These are phyloP conservation scores for Arctocebus calabarensis DNA, from an alignment of 2,797 vertebrate species.

Conservation along the genomic window DNA sequence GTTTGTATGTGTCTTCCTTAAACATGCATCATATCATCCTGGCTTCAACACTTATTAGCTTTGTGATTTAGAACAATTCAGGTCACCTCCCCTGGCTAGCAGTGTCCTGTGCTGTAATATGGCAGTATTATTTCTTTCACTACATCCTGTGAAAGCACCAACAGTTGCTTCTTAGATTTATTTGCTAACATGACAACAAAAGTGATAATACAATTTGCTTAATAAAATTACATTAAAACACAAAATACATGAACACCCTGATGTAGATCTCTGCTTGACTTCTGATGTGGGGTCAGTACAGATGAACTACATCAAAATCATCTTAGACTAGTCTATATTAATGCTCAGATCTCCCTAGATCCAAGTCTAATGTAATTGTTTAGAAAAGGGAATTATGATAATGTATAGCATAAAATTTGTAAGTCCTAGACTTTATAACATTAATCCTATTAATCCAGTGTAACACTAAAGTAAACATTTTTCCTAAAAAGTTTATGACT, in stretches of 20 bases:
- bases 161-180: too few species aligned
- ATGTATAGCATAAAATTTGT: neutral
- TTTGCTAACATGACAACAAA: neutral
- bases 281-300: neutral
- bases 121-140: neutral
- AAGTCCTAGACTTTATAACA: neutral
- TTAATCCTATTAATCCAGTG: neutral
- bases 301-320: neutral
- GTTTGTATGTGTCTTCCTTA: neutral
- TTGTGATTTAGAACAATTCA: neutral
- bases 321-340: neutral
- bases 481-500: conserved; percentile 1
- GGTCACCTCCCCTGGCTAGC: neutral
- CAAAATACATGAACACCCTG: neutral
- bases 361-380: neutral
- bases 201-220: neutral
- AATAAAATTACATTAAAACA: conserved; percentile 24
- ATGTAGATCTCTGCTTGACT: neutral
- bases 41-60: neutral
- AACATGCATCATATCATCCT: neutral
- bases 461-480: neutral
- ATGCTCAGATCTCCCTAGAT: neutral
- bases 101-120: neutral
- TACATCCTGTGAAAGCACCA: neutral
- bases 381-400: neutral